phyloP scores from a whole-genome alignment of 2,888 invertebrate genomes.

The Agelastica alni region DNA sequence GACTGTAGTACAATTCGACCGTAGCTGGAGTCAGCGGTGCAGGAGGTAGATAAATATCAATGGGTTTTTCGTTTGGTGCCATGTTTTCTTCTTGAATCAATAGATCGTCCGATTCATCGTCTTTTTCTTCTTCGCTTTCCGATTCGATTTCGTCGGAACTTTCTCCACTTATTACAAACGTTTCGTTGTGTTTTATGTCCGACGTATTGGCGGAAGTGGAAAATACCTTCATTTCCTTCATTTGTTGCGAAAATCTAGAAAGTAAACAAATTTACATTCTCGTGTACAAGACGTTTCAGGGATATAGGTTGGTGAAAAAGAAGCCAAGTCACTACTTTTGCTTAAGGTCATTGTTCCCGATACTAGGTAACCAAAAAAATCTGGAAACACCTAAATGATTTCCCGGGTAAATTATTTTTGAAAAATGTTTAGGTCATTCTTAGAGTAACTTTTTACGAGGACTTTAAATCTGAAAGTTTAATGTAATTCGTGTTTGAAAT shows the following conservation, averaged over 20 bases:
- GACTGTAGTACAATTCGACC: conserved; percentile 37
- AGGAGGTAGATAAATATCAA: conserved; percentile 10
- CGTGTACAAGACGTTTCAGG: too few relatives aligned
- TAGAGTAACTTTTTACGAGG: too few relatives aligned
- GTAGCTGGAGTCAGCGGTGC: conserved; percentile 27
- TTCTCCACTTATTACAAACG: conserved; percentile 20
- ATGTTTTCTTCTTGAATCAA: conserved; percentile 14
- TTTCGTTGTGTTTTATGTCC: conserved; percentile 15
- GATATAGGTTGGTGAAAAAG: too few relatives aligned
- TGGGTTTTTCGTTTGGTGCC: not conserved
- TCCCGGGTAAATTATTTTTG: too few relatives aligned
- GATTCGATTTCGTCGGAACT: conserved; percentile 20
- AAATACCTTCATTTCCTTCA: conserved; percentile 33
- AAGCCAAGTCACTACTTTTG: too few relatives aligned
- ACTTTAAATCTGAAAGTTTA: too few relatives aligned
- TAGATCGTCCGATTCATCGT: conserved; percentile 5
- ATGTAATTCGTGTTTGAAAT: too few relatives aligned
- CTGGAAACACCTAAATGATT: too few relatives aligned
- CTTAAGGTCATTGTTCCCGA: too few relatives aligned
- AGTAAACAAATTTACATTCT: not conserved
- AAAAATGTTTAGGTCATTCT: too few relatives aligned
- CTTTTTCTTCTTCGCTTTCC: conserved; percentile 10
- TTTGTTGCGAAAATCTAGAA: conserved; percentile 34
- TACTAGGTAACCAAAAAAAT: too few relatives aligned
- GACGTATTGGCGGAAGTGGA: conserved; percentile 18